Base-by-base conservation (phyloP, 2,797 vertebrate species). In the Valencia hispanica region DNA sequence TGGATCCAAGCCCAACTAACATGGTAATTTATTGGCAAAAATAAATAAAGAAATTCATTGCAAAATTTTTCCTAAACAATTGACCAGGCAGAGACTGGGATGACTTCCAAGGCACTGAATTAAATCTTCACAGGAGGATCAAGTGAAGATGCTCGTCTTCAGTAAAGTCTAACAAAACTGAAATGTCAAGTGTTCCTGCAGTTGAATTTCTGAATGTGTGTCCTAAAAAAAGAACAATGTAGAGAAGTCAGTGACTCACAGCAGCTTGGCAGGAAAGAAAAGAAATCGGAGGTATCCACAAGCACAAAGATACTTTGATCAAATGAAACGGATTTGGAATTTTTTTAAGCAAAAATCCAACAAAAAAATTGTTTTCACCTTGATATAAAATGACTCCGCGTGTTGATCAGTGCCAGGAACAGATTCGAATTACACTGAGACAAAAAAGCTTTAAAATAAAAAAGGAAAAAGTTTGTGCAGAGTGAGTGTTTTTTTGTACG, bases 41-140 rank as follows among this genome's bases (percentile, higher is more conserved):
- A 55, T 45, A 25, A 11, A 30, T 25, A 53, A 34, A 7, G 25
- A 10, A 34, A 61, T 47, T 39, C 5, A 68, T 51, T 3, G 34
- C 22, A 25, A 72, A 3, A 55, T 11, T 12, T 80, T 74, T 39
- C 53, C 43, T 81, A 68, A 45, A 72, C 32, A 12, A 73, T 70
- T 9, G 9, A 66, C 22, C 32, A 66, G 75, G 72, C 3, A 6
- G 36, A 27, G 43, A 70, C 30, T 72, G 53, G 59, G 57, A 34
- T 48, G 7, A 17, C 73, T 83, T 78, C 30, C 76, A 89, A 91
- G 90, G 88, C 87, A 90, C 89, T 87, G 86, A 87, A 86, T 77
- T 77, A 59, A 76, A 76, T 68, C 32, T 61, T 78, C 77, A 78
- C 61, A 69, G 51, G 12, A 57, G 50, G 4, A 72, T 51, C 68